Evolutionary conservation across 2,888 invertebrate species (phyloP), one percentile per base, ranked within the genome.

Genomic region (Geophilus truncorum): DNA sequence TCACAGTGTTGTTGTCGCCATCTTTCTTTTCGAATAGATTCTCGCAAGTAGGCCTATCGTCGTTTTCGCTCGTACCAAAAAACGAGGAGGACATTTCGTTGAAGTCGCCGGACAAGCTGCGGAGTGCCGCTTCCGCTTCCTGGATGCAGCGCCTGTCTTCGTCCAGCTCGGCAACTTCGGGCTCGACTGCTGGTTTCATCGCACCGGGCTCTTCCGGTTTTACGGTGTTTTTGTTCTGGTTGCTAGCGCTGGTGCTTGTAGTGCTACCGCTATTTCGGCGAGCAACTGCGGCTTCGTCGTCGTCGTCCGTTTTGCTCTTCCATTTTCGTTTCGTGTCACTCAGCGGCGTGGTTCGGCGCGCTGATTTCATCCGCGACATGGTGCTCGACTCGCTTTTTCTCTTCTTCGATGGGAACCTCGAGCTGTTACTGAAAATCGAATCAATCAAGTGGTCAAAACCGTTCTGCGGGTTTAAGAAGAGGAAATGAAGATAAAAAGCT

Each of bases 21-120:
- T 82, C 81, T 30, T 83, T 83, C 79, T 83, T 84, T 32, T 83
- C 84, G 79, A 83, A 83, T n/a, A 83, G 77, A 62, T 82, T 83
- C 34, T 83, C 84, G 78, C 83, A 83, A 25, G 82, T 9, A 89
- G 90, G 7, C 90, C 90, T 77, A 4, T 83, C 84, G 36, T 83
- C 83, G 15, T 77, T 62, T 9, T 83, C 84, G 30, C 80, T 80
- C 0, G 79, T 76, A 0, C 78, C 79, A 18, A 81, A 79, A 25
- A 81, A 80, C 18, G 83, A 80, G 7, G 82, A 80, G 40, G 40
- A 40, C 7, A 82, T 82, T 23, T 81, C 82, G 6, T 92, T 91
- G 93, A 94, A 94, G 86, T 92, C 94, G 18, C 94, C 94, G 0
- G 95, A 94, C n/a, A 96, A 88, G 84, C 93, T 93, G 86, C 94